A percentile compares a stretch with the other conserved stretches of the same genome.
These are phyloP conservation scores for Andricus curvator DNA, from an alignment of 2,888 invertebrate species.

Conservation along the genomic window DNA sequence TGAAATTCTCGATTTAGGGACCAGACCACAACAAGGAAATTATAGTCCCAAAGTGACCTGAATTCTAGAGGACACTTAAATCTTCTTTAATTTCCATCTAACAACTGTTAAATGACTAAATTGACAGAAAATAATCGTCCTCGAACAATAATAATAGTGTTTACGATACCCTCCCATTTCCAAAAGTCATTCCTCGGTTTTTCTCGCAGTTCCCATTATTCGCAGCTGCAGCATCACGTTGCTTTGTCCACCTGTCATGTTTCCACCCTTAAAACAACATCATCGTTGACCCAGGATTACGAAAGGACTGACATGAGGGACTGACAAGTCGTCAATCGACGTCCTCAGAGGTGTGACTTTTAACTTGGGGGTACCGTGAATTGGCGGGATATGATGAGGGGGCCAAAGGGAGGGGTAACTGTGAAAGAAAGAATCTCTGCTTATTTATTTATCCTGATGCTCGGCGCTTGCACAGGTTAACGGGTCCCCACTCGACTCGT, in stretches of 20 bases:
- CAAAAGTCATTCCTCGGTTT: conserved; percentile 45
- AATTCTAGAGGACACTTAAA: conserved; percentile 14
- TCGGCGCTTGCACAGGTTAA: conserved; percentile 45
- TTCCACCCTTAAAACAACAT: conserved; percentile 77
- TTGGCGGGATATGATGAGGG: conserved; percentile 41
- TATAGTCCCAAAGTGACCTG: conserved; percentile 2
- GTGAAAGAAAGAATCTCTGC: conserved; percentile 62
- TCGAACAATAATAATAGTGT: conserved; percentile 33
- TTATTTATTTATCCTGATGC: conserved; percentile 72
- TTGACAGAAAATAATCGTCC: conserved; percentile 27
- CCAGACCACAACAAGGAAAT: not conserved
- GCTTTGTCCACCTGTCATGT: conserved; percentile 76
- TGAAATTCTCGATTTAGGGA: not conserved
- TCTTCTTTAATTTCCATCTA: conserved; percentile 29
- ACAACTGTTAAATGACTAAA: conserved; percentile 30
- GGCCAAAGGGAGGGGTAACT: conserved; percentile 33
- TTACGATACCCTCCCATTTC: conserved; percentile 26
- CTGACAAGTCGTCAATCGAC: conserved; percentile 39
- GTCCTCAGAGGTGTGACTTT: conserved; percentile 31
- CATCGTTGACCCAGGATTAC: conserved; percentile 70
- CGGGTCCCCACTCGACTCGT: conserved; percentile 59
- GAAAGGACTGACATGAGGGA: conserved; percentile 47
- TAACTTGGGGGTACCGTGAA: conserved; percentile 8
- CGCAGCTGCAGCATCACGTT: conserved; percentile 73
- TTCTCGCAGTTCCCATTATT: conserved; percentile 57